A percentile compares a stretch with the other conserved stretches of the same genome.
Conservation (phyloP, 2,797 vertebrate genomes). For the Staurois parvus region DNA sequence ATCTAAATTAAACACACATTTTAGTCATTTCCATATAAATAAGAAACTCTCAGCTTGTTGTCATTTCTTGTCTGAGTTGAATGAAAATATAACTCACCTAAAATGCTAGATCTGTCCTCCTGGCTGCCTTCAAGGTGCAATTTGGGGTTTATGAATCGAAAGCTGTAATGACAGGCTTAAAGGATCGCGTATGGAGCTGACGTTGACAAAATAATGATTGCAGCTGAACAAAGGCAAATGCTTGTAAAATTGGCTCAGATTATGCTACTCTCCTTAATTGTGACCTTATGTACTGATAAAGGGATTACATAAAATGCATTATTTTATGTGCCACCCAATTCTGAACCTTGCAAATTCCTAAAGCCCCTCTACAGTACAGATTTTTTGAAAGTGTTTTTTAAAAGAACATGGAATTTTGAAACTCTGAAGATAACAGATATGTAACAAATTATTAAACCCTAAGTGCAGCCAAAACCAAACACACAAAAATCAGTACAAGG, state of each 20-base stretch:
- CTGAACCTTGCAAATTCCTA: too few species aligned
- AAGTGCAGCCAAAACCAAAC: too few species aligned
- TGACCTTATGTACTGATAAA: constrained; percentile 36
- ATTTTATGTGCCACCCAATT: background rate
- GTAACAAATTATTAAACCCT: too few species aligned
- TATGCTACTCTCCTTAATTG: constrained; percentile 14
- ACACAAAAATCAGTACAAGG: too few species aligned
- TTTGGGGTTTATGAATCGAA: constrained; percentile 22
- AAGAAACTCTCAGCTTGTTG: constrained; percentile 43
- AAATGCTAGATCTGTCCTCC: constrained; percentile 17
- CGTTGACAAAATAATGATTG: constrained; percentile 41
- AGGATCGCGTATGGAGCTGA: constrained; percentile 22
- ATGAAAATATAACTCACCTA: constrained; percentile 40
- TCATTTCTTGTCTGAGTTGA: constrained; percentile 12
- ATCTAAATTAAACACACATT: constrained; percentile 42
- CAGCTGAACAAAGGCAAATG: constrained; percentile 21
- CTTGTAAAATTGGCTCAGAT: constrained; percentile 36
- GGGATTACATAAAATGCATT: constrained; percentile 27
- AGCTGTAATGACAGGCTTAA: constrained; percentile 53
- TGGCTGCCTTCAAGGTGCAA: background rate
- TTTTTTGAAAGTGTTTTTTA: too few species aligned
- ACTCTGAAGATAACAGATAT: too few species aligned
- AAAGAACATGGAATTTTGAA: too few species aligned
- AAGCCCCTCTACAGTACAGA: too few species aligned
- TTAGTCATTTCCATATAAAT: constrained; percentile 55